These are phyloP conservation scores for Pseudochirops cupreus DNA, from an alignment of 2,797 vertebrate species.

Conservation along the genomic window DNA sequence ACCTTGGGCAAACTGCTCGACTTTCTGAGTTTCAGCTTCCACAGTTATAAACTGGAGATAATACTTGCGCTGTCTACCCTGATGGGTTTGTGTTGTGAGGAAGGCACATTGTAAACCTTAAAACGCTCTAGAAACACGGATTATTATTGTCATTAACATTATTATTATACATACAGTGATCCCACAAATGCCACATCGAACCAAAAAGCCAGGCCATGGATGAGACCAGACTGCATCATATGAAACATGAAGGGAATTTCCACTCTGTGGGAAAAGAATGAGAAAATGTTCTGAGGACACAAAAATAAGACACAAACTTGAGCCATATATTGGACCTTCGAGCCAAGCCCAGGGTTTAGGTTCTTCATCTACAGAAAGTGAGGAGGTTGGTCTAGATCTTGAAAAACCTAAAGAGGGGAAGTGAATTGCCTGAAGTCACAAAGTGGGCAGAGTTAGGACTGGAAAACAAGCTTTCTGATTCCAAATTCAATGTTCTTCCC, in stretches of 20 bases:
- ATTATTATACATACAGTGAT: conserved; percentile 83
- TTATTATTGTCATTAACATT: not conserved
- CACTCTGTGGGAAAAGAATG: conserved; percentile 82
- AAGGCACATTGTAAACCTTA: not conserved
- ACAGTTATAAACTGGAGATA: not conserved
- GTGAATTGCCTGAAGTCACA: not conserved
- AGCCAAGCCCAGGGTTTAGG: not conserved
- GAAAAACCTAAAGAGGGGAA: not conserved
- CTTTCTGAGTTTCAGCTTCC: not conserved
- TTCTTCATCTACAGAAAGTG: not conserved
- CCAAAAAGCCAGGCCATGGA: conserved; percentile 91
- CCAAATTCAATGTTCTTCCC: not conserved
- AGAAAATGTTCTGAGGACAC: conserved; percentile 27
- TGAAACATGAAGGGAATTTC: conserved; percentile 91
- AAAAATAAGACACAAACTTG: conserved; percentile 10
- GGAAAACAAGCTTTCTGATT: not conserved
- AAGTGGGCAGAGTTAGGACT: not conserved
- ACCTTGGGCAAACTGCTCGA: not conserved
- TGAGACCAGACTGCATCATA: conserved; percentile 87
- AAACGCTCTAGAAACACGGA: not conserved
- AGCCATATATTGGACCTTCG: not conserved
- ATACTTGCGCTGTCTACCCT: not conserved
- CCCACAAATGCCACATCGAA: conserved; percentile 91
- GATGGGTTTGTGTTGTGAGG: not conserved
- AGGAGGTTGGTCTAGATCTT: not conserved